phyloP scores from a whole-genome alignment of 2,797 vertebrate species.

The Vespertilio murinus region DNA sequence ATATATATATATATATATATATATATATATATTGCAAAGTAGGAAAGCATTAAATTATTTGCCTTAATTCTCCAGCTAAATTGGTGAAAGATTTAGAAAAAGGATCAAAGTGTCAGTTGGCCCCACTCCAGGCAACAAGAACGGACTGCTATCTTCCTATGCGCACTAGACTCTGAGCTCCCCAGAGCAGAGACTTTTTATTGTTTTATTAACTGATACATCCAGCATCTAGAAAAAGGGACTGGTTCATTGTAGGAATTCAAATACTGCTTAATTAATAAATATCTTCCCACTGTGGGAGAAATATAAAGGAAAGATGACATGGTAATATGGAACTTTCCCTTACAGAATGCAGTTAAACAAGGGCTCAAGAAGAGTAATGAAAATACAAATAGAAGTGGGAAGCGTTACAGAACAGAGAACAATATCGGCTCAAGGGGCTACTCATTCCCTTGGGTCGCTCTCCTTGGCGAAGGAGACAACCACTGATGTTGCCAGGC shows the following conservation, averaged over 20 bases:
- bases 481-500: background rate
- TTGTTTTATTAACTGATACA: background rate
- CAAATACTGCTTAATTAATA: constrained; percentile 43
- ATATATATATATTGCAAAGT: background rate
- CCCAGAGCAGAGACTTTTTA: background rate
- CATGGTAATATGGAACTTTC: background rate
- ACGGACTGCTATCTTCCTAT: background rate
- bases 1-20: background rate
- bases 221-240: background rate
- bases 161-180: background rate
- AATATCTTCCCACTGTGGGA: background rate
- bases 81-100: constrained; percentile 24
- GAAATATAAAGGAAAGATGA: background rate
- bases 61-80: constrained; percentile 23
- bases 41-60: constrained; percentile 24
- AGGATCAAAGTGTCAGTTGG: constrained; percentile 27
- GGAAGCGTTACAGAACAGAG: background rate
- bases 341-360: constrained; percentile 45
- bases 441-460: background rate
- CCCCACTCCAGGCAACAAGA: background rate
- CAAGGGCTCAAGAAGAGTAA: background rate
- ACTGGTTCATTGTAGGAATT: background rate
- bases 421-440: background rate
- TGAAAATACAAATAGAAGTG: background rate
- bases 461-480: background rate